Base-by-base conservation (phyloP, 2,113 vertebrate genomes). In the Oxyura jamaicensis region DNA sequence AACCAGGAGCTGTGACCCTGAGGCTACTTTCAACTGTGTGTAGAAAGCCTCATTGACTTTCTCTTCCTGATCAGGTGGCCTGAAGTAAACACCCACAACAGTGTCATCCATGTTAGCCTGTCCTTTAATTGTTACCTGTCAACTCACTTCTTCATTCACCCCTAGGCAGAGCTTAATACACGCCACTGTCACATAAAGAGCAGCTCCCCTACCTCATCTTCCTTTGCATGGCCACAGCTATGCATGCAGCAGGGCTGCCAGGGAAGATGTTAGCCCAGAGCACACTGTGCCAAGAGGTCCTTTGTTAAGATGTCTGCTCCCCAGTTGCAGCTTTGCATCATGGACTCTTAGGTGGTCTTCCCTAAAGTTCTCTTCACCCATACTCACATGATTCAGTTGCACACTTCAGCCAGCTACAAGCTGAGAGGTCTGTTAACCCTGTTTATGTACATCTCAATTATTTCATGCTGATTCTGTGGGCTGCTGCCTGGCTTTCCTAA, bases 281-380 rank as follows among this genome's bases (percentile, higher is more conserved):
- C 8, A 29, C 28, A 2, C 1, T 66, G 8, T 69, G 65, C 22
- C 50, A n/a, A n/a, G 73, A 73, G 6, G 3, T 25, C 16, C 39
- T 42, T 0, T 4, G 1, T 74, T 46, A 69, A 55, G 35, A 69
- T 1, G 4, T 10, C 10, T 2, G 5, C 76, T 69, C 20, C 33
- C 66, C 2, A 5, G 13, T 52, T 77, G 44, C 39, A 56, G 11
- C 4, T 74, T 67, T 62, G 44, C 22, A 14, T 50, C 80, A 13
- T 4, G 39, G 25, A 59, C 13, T 71, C 44, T 52, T 28, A 25
- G 6, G 2, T 4, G 16, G 6, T 20, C n/a, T 42, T 63, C 31
- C 13, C 3, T 56, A n/a, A 88, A 58, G 3, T 31, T 29, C 69
- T 78, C 6, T 39, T 6, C 18, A 46, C 10, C 36, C 60, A 29